Evolutionary conservation across 2,797 vertebrate genomes (phyloP).

Genomic region (Fratercula arctica): DNA sequence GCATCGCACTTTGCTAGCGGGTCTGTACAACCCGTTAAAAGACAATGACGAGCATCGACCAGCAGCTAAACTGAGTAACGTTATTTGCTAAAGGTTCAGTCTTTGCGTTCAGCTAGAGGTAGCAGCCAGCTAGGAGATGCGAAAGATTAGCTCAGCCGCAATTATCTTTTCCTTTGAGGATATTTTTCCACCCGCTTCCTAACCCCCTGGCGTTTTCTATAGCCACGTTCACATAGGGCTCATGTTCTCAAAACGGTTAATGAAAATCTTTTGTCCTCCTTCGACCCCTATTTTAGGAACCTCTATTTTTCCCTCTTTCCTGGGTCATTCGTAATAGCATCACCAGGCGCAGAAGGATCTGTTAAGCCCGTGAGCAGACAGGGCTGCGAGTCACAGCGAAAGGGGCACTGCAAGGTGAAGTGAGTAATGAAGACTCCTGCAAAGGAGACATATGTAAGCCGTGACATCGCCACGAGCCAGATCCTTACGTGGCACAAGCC

Average conservation of each 20-base stretch:
- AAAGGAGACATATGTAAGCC: neutral
- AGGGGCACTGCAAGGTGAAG: conserved; percentile 24
- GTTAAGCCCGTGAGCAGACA: neutral
- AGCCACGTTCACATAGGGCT: neutral
- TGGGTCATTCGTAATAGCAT: conserved; percentile 26
- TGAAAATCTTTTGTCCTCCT: neutral
- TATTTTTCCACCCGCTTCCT: neutral
- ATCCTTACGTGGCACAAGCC: neutral
- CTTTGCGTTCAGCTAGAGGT: neutral
- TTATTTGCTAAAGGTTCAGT: rapidly evolving
- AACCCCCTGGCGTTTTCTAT: neutral
- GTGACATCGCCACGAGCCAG: neutral
- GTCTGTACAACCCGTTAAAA: neutral
- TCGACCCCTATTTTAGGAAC: neutral
- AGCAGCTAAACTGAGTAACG: neutral
- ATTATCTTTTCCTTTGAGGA: neutral
- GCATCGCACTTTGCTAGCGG: neutral
- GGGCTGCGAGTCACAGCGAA: neutral
- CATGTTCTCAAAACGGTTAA: neutral
- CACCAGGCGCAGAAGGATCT: neutral
- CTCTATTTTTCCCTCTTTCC: neutral
- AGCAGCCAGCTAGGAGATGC: neutral
- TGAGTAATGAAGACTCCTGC: neutral
- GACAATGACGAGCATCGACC: neutral
- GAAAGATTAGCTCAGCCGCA: neutral